Evolutionary conservation across 2,797 vertebrate species (phyloP), one percentile per base, ranked within the genome.

Genomic region (Squalus acanthias): DNA sequence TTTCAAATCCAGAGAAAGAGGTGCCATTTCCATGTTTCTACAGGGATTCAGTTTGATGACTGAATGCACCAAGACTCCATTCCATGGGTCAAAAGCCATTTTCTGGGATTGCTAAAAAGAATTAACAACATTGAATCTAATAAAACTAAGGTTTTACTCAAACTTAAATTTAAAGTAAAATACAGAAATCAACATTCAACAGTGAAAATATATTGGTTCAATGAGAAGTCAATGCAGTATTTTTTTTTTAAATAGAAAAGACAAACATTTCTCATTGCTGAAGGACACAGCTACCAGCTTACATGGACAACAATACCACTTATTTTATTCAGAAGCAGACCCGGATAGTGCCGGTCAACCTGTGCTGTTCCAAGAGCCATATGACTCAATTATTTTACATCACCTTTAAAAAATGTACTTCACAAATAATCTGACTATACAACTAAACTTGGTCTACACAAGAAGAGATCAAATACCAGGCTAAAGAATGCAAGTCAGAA

Each of bases 1-100:
- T 97, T 98, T 98, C 96, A 99, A 97, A n/a, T 92, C n/a, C 29
- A 98, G 97, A 1, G 96, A 97, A 96, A 99, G 96, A 0, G 98
- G 98, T 1, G 98, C 97, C 0, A 96, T 97, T 12, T 98, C 98
- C 96, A 99, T 72, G 96, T 96, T 96, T n/a, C 96, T 97, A 17
- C 98, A 99, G 8, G 99, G 98, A 39, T 96, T 98, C 93, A 96
- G 97, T 76, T 97, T 97, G 97, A 97, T 96, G 96, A 96, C 97
- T 39, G 97, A 98, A 97, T 97, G 98, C 96, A 96, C 97, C 96
- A 53, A 97, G 96, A 97, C 96, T 96, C n/a, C 95, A 96, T 72
- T 33, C 46, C 65, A 96, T 1, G 85, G 39, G 20, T 29, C 95
- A 0, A 96, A 96, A 29, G 85, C 33, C 60, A 87, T 67, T 39